Base-by-base conservation (phyloP, 2,113 vertebrate genomes). In the Oncorhynchus keta region DNA sequence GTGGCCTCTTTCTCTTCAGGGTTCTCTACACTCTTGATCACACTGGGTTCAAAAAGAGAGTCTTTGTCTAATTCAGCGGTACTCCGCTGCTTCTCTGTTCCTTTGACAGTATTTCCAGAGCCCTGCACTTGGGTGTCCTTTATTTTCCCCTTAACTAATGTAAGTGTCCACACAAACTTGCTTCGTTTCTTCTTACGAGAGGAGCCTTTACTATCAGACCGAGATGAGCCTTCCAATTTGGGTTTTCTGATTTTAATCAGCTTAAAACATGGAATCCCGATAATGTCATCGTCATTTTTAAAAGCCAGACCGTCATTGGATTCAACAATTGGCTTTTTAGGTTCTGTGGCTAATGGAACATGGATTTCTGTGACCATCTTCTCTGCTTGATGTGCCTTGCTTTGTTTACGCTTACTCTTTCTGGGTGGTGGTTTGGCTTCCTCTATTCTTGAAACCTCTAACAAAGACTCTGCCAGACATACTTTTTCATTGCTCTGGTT, bases 91-190 rank as follows among this genome's bases (percentile, higher is more conserved):
- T 48, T 71, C 61, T 89, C 85, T 61, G 78, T 75, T 70, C 71
- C 72, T 79, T 84, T 84, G 26, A 79, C 75, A 74, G 76, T 55
- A 61, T 76, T 85, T 78, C 79, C 82, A 59, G 76, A 69, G 5
- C 18, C 64, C 18, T 49, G 79, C 3, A 45, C 77, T 45, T 49
- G 84, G 9, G 70, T 24, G 9, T 55, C 66, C 68, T 76, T 86
- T 80, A 76, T 80, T 79, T 68, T 85, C 72, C 72, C 80, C 32
- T 93, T 92, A 20, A 93, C 89, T 16, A 94, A 83, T 0, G 91
- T 87, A 68, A 94, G 84, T 69, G 90, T 91, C 93, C 94, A 95
- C 20, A 95, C 81, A 85, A 90, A 92, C 85, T 92, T 93, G 84
- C 79, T 91, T 48, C 88, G 85, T 76, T 92, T 95, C 83, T 93